Evolutionary conservation across 2,888 invertebrate genomes (phyloP), one percentile per base, ranked within the genome.

Genomic region (Platycheirus rosarum): DNA sequence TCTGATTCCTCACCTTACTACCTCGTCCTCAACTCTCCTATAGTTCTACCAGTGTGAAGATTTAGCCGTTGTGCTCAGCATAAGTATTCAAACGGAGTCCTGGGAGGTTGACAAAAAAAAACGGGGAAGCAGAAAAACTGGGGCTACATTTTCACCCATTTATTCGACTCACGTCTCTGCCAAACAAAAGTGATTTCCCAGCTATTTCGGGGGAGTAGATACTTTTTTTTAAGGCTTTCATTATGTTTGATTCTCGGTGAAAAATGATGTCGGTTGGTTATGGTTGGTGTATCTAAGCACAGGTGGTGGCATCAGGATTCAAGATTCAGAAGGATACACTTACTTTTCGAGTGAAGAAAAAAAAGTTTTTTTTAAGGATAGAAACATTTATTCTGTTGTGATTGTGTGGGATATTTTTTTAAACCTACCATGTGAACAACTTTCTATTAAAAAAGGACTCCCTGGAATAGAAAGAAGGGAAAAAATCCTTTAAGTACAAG

Each of bases 101-200:
- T 62, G 16, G 23, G 51, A 13, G 29, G 76, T 76, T 63, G 70
- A 76, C 62, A 55, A 46, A 53, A 40, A 42, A 26, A 26, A 16
- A 23, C 35, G 35, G 51, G 9, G 14, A 9, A 20, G 9, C 3
- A 9, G 23, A 11, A 8, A 26, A 57, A 20, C 16, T 9, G 26
- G 2, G 48, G 23, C n/a, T 29, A 16, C 46, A 49, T 49, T 49
- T 68, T 60, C 37, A 44, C 29, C 68, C 35, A 66, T 68, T 75
- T 76, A 76, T 76, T 76, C 76, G 32, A 55, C 69, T 70, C 76
- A 76, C 76, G 76, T 63, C 42, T 76, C 63, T 48, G 63, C 55
- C 63, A 70, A 70, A 63, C 76, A 69, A 76, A 76, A 76, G 76
- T 70, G 62, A 70, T 76, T n/a, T 76, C 68, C 40, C 55, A 49